Evolutionary conservation across 2,113 vertebrate species (phyloP).

Genomic region (Pionites leucogaster): DNA sequence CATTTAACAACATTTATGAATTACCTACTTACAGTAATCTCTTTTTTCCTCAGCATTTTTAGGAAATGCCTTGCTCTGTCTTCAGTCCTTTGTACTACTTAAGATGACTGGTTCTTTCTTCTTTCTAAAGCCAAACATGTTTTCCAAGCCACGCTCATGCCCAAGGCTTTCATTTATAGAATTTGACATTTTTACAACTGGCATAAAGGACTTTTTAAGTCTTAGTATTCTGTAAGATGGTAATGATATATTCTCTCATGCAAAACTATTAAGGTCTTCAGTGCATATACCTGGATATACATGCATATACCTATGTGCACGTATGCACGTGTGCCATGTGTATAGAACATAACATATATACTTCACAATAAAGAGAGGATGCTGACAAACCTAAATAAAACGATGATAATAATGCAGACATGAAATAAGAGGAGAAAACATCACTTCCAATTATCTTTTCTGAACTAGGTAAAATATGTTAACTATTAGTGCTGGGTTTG

Average conservation of each 20-base stretch:
- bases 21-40: neutral
- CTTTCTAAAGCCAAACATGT: neutral
- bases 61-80: neutral
- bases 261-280: neutral
- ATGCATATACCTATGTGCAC: no score
- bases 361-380: neutral
- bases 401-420: accelerated
- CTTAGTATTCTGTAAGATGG: neutral
- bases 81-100: neutral
- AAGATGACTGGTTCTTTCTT: neutral
- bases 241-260: neutral
- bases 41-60: neutral
- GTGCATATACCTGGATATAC: neutral
- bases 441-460: neutral
- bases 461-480: neutral
- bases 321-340: neutral
- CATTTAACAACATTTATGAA: neutral
- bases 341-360: neutral
- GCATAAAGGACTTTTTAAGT: neutral
- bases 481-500: neutral
- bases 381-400: neutral
- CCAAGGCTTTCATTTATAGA: neutral
- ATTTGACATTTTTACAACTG: neutral
- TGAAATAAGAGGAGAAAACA: neutral
- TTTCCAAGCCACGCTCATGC: neutral